These are phyloP conservation scores for Drosophila robusta DNA, from an alignment of 2,888 invertebrate genomes.

Conservation along the genomic window DNA sequence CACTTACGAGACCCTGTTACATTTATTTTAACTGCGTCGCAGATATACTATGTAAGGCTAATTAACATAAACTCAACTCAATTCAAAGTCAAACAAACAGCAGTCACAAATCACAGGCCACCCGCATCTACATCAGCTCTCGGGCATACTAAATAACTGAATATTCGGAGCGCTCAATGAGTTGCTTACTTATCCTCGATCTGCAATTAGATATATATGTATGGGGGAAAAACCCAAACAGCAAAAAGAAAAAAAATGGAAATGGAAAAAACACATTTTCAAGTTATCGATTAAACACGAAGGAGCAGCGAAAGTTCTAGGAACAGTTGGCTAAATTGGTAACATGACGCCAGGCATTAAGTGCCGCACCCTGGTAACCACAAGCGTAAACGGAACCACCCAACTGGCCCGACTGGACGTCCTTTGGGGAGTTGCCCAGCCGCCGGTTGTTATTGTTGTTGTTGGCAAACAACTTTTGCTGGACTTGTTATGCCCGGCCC, in stretches of 20 bases:
- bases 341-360: slow-evolving; percentile 73
- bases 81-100: slow-evolving; percentile 27
- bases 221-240: slow-evolving; percentile 9
- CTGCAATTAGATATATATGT: slow-evolving; percentile 44
- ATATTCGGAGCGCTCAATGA: slow-evolving; percentile 31
- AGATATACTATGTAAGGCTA: slow-evolving; percentile 28
- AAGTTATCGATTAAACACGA: slow-evolving; percentile 70
- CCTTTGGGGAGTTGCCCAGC: slow-evolving; percentile 50
- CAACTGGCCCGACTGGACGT: slow-evolving; percentile 42
- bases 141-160: slow-evolving; percentile 2
- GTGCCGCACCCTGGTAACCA: slow-evolving; percentile 64
- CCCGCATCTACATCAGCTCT: slow-evolving; percentile 10
- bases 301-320: slow-evolving; percentile 50
- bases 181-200: slow-evolving; percentile 56
- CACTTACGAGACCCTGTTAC: slow-evolving; percentile 11
- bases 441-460: slow-evolving; percentile 21
- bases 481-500: slow-evolving; percentile 48
- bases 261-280: slow-evolving; percentile 13
- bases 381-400: slow-evolving; percentile 24
- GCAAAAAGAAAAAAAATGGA: not conserved
- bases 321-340: slow-evolving; percentile 63
- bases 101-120: slow-evolving; percentile 24
- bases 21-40: slow-evolving; percentile 48
- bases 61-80: slow-evolving; percentile 48
- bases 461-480: slow-evolving; percentile 64